These are phyloP conservation scores for Campoletis sonorensis DNA, from an alignment of 1,140 invertebrate genomes.

Conservation along the genomic window DNA sequence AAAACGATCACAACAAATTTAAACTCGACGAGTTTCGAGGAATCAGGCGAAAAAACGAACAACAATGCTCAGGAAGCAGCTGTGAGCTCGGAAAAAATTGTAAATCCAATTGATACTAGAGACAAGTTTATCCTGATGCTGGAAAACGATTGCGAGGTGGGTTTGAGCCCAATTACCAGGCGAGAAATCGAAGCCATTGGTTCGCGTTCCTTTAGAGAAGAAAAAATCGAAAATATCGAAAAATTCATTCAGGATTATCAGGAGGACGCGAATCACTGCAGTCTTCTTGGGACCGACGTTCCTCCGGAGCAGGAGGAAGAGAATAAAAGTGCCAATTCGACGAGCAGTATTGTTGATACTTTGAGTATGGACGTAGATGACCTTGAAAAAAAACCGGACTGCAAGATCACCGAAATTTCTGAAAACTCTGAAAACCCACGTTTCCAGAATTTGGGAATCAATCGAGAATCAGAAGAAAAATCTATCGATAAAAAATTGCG, in stretches of 20 bases:
- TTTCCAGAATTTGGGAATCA: background rate
- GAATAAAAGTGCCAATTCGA: slow-evolving; percentile 5
- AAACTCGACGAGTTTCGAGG: background rate
- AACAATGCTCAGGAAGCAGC: background rate
- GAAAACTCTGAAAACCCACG: background rate
- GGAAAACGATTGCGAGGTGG: slow-evolving; percentile 25
- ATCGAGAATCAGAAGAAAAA: background rate
- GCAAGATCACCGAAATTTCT: background rate
- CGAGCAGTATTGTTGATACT: slow-evolving; percentile 29
- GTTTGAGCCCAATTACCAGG: background rate
- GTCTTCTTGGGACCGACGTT: background rate
- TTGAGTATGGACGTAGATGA: slow-evolving; percentile 38
- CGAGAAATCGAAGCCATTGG: background rate
- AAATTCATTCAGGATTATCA: slow-evolving; percentile 48
- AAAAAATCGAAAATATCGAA: slow-evolving; percentile 52
- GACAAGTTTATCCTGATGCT: slow-evolving; percentile 25
- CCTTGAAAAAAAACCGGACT: background rate
- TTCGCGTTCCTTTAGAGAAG: slow-evolving; percentile 39
- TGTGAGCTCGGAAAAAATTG: background rate
- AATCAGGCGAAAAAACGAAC: background rate
- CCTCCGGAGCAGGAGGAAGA: background rate
- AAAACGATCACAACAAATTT: background rate
- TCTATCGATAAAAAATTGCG: background rate
- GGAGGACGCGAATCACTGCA: background rate
- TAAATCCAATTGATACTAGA: background rate